Percentiles rank a stretch among this genome's conserved stretches.
These are phyloP conservation scores for Plodia interpunctella DNA, from an alignment of 1,140 invertebrate species.

Conservation along the genomic window DNA sequence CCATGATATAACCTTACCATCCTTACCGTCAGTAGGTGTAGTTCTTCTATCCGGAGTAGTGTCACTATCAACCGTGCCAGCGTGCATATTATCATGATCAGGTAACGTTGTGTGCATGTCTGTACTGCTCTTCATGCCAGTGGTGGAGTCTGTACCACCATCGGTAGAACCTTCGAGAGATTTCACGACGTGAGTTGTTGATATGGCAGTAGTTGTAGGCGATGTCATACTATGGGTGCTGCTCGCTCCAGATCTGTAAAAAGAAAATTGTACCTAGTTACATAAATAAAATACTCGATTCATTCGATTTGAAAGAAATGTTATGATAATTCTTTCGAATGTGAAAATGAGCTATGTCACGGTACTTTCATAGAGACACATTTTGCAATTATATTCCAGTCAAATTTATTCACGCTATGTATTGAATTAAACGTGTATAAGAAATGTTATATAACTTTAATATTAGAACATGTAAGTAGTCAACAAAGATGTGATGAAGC, in stretches of 20 bases:
- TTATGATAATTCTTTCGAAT: too few relatives aligned
- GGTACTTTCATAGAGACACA: too few relatives aligned
- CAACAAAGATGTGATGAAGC: too few relatives aligned
- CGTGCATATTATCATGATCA: slow-evolving; percentile 63
- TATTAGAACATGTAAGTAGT: too few relatives aligned
- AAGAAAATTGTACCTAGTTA: not conserved
- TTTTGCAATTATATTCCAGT: too few relatives aligned
- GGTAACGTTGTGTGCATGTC: slow-evolving; percentile 37
- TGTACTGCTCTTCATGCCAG: slow-evolving; percentile 19
- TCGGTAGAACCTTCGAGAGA: slow-evolving; percentile 38
- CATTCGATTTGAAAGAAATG: not conserved
- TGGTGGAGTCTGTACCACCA: slow-evolving; percentile 27
- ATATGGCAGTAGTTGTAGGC: slow-evolving; percentile 35
- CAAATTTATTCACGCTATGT: too few relatives aligned
- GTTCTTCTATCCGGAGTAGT: slow-evolving; percentile 44
- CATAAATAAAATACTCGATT: too few relatives aligned
- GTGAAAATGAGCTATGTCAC: too few relatives aligned
- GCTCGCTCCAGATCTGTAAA: slow-evolving; percentile 52
- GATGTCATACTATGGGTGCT: slow-evolving; percentile 64
- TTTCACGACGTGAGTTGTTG: slow-evolving; percentile 45
- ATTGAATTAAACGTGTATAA: too few relatives aligned
- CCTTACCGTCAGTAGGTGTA: slow-evolving; percentile 57
- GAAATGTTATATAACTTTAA: too few relatives aligned
- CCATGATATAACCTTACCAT: too few relatives aligned
- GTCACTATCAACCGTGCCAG: slow-evolving; percentile 41